These are phyloP conservation scores for Drosophila nr. perissopoda DNA, from an alignment of 2,888 invertebrate genomes.

Conservation along the genomic window DNA sequence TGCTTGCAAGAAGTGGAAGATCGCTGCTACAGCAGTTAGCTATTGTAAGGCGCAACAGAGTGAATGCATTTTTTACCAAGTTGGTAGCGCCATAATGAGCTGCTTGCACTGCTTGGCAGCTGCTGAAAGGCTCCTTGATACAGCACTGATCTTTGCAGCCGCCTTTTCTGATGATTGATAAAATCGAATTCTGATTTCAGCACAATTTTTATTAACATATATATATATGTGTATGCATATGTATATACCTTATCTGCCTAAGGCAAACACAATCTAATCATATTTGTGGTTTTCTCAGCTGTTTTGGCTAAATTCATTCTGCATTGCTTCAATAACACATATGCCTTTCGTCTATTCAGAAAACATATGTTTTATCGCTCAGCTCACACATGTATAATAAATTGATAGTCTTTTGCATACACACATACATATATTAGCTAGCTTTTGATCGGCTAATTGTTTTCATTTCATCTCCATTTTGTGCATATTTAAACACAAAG, in stretches of 20 bases:
- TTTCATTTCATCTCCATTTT: not conserved
- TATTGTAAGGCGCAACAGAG: not conserved
- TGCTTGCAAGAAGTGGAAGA: constrained; percentile 20
- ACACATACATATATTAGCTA: not conserved
- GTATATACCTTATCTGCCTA: not conserved
- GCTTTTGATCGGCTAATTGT: not conserved
- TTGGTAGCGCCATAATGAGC: constrained; percentile 17
- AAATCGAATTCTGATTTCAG: not conserved
- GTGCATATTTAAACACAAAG: constrained; percentile 16
- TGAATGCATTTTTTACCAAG: not conserved
- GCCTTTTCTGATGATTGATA: not conserved
- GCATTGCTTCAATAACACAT: not conserved
- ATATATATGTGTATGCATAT: not conserved
- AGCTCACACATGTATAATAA: not conserved
- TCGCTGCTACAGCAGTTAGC: constrained; percentile 17
- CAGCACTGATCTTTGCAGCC: not conserved
- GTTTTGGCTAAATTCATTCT: not conserved
- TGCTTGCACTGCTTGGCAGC: not conserved
- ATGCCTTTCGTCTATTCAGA: not conserved
- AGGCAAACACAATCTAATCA: not conserved
- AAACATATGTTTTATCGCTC: not conserved
- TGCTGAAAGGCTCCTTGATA: constrained; percentile 2
- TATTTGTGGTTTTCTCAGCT: not conserved
- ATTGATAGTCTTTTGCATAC: not conserved
- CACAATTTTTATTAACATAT: not conserved